Base-by-base conservation (phyloP, 2,113 vertebrate species). In the Rhabdornis inornatus region DNA sequence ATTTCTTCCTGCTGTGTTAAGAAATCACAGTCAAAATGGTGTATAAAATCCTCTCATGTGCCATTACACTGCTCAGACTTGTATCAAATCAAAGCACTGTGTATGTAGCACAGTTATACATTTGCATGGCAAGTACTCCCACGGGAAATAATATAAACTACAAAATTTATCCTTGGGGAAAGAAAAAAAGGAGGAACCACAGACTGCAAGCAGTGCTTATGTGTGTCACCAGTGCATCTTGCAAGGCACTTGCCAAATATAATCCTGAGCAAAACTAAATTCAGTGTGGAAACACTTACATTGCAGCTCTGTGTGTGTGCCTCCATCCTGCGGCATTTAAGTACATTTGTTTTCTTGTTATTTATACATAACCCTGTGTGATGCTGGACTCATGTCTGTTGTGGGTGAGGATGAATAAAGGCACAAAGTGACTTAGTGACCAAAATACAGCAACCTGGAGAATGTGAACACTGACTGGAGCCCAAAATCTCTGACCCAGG, bases 51-150 rank as follows among this genome's bases (percentile, higher is more conserved):
- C 88, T 83, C 86, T 72, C 80, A 75, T 75, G 83, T 81, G 61
- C 44, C 49, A 65, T 94, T 94, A 68, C 1, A 1, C 69, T 72
- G 65, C 80, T 94, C 53, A 57, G 60, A 84, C 89, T 87, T 30
- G 21, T 68, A 81, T 81, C 80, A 90, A 96, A 89, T 86, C 82
- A 93, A 95, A 95, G 65, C 71, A 60, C 49, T 9, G 56, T 2
- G 31, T 66, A 45, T 64, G 81, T 59, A 83, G 64, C 44, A 68
- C 77, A 86, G 55, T 84, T 86, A 84, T 39, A 52, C 71, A 86
- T 96, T 90, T 96, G 92, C 90, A 92, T 93, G 83, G 92, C 83
- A 96, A 96, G 53, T 45, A 92, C 53, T 91, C 95, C 81, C 72
- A 70, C 7, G 18, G 79, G 90, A 96, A 93, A 96, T 83, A 94